Evolutionary conservation across 1,140 invertebrate species (phyloP), one percentile per base, ranked within the genome.

Genomic region (Orussus abietinus): DNA sequence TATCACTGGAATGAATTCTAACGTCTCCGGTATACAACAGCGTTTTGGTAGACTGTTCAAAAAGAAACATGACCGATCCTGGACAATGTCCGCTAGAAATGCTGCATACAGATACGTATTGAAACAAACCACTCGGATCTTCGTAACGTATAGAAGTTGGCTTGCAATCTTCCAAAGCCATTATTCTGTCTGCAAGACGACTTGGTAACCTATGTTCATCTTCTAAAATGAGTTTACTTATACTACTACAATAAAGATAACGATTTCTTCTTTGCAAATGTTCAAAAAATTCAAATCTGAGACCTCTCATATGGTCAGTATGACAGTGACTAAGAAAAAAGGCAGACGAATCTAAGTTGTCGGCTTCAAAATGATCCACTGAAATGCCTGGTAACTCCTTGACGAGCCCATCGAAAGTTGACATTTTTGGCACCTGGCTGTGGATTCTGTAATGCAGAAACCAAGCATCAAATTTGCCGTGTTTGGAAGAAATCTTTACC

Each of bases 1-100:
- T 59, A 49, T 83, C 78, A 2, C 56, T 55, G 0, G 60, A 36
- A 41, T 74, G 67, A 5, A 84, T 73, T 52, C 84, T 69, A 60
- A 84, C 86, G 61, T 88, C 85, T 0, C 85, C 85, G 0, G 84
- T 87, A 49, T 82, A 85, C 4, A 88, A 64, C 42, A 86, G 60
- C 7, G 59, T 61, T 12, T 59, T 49, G 22, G 68, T 45, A 19
- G 62, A 47, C 26, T 47, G 75, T 66, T 80, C 77, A 50, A 86
- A 81, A 7, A 86, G 48, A 62, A 86, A 85, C 85, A 88, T 88
- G 0, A 85, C 75, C 3, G 85, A 84, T 1, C 85, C 85, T 5
- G 82, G 78, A 64, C 83, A 84, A 59, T 87, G 85, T 10, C 80
- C 83, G 3, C 84, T 81, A 13, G 83, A 76, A 34, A 85, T 73